A percentile compares a stretch with the other conserved stretches of the same genome.
Conservation (phyloP, 2,113 vertebrate species). For the Rutilus rutilus region DNA sequence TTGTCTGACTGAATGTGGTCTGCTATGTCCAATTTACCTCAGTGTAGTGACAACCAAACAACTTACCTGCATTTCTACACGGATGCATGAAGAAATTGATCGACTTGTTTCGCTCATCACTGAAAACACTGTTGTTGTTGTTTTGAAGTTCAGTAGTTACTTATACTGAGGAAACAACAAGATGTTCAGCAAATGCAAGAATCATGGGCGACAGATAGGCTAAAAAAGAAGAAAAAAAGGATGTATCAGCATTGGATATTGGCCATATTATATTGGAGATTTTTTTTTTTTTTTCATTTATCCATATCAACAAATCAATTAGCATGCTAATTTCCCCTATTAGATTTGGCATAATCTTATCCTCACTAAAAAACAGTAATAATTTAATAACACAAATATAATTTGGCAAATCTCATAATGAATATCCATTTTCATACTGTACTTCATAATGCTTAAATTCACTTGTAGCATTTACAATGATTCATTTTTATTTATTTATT, state of each 20-base stretch:
- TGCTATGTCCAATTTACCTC: not conserved
- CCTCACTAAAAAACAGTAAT: not conserved
- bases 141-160: not conserved
- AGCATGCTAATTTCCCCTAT: not conserved
- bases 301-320: no score
- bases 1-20: not conserved
- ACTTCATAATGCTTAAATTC: no score
- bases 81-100: not conserved
- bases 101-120: not conserved
- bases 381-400: not conserved
- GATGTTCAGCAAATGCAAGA: not conserved
- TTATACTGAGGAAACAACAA: not conserved
- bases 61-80: not conserved
- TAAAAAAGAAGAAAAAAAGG: not conserved
- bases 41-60: not conserved
- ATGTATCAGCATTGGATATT: not conserved
- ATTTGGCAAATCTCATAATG: not conserved
- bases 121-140: no score
- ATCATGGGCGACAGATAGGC: not conserved
- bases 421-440: no score
- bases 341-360: not conserved
- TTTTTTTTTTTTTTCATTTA: not conserved
- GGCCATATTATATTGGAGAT: not conserved
- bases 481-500: no score
- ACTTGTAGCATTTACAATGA: not conserved